Percentiles rank a stretch among this genome's conserved stretches.
These are phyloP conservation scores for Antedon mediterranea DNA, from an alignment of 53 echinoderm and acorn worm genomes.

Conservation along the genomic window DNA sequence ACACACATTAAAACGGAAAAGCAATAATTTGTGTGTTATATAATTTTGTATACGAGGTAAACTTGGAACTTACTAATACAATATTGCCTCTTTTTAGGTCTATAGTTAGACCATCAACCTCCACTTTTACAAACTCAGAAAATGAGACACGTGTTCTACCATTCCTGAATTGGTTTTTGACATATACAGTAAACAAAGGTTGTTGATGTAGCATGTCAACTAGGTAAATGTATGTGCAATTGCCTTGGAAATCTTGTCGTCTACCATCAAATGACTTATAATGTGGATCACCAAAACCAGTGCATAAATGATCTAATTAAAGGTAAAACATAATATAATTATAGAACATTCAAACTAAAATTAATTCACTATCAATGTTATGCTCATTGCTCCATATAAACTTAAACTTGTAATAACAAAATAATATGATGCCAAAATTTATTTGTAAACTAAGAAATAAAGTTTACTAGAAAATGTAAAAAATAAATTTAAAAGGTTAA, in stretches of 20 bases:
- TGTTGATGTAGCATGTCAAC: background rate
- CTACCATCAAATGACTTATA: constrained; percentile 8
- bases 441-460: no score
- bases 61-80: background rate
- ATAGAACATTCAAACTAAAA: no score
- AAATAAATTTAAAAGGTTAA: background rate
- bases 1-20: no score
- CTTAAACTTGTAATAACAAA: no score
- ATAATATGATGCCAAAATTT: no score
- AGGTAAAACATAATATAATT: no score
- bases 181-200: constrained; percentile 4
- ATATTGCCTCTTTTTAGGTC: background rate
- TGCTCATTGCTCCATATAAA: no score
- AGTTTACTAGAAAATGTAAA: no score
- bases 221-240: constrained; percentile 1
- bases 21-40: no score
- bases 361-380: no score
- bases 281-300: constrained; percentile 14
- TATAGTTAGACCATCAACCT: background rate
- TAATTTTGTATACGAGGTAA: no score
- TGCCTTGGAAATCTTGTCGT: constrained; percentile 5
- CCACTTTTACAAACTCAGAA: background rate
- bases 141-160: constrained; percentile 3
- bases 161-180: constrained; percentile 6
- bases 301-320: background rate